Percentiles rank a stretch among this genome's conserved stretches.
Evolutionary conservation across 1,140 invertebrate species (phyloP).

Genomic region (Drosophila novamexicana): DNA sequence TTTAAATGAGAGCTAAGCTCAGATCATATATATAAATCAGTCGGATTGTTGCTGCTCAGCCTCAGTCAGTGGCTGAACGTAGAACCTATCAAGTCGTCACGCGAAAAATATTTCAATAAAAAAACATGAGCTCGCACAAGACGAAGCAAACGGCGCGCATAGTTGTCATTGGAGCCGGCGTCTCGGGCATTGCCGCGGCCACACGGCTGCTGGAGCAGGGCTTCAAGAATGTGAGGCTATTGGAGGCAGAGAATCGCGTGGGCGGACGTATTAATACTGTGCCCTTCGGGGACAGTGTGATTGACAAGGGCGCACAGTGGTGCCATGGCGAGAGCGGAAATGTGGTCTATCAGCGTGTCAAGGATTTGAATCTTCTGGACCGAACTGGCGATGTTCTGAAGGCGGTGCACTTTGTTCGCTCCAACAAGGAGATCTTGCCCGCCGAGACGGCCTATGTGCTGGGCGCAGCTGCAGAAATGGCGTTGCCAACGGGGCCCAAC

Average conservation of each 20-base stretch:
- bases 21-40: neutral
- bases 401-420: slow-evolving; percentile 71
- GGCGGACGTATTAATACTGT: slow-evolving; percentile 89
- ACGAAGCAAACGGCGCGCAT: slow-evolving; percentile 72
- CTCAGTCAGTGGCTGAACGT: neutral
- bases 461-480: slow-evolving; percentile 12
- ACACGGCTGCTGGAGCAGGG: slow-evolving; percentile 85
- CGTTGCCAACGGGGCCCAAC: slow-evolving; percentile 35
- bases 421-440: slow-evolving; percentile 75
- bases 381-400: slow-evolving; percentile 41
- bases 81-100: neutral
- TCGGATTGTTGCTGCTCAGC: neutral
- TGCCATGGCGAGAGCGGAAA: slow-evolving; percentile 92
- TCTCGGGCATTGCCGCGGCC: slow-evolving; percentile 87
- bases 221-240: slow-evolving; percentile 85
- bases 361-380: slow-evolving; percentile 86
- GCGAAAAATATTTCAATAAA: neutral
- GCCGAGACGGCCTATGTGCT: slow-evolving; percentile 54
- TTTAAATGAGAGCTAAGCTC: neutral
- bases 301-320: slow-evolving; percentile 92
- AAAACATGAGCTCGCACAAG: slow-evolving; percentile 10
- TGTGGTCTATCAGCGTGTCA: slow-evolving; percentile 88
- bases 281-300: slow-evolving; percentile 86
- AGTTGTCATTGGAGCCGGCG: slow-evolving; percentile 87
- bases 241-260: slow-evolving; percentile 89